These are phyloP conservation scores for Nothura maculosa DNA, from an alignment of 2,797 vertebrate genomes.

Conservation along the genomic window DNA sequence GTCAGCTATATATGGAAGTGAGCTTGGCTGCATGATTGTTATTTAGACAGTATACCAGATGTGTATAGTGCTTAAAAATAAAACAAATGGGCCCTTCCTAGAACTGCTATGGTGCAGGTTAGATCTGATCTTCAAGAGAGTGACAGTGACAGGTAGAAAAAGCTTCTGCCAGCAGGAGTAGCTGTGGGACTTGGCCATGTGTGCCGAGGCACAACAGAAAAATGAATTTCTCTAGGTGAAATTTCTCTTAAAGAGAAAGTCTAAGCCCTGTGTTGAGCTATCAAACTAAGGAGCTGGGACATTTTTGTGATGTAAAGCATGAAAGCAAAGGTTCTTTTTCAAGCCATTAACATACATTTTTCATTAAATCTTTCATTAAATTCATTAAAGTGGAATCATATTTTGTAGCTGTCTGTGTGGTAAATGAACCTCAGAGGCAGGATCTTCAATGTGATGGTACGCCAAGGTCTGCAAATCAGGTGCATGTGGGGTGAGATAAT, in stretches of 20 bases:
- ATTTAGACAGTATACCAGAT: neutral
- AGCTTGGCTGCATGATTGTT: neutral
- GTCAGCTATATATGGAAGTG: conserved; percentile 44
- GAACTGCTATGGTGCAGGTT: neutral
- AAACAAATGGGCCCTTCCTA: neutral
- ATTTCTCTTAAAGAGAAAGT: neutral
- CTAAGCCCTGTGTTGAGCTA: neutral
- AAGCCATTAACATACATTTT: neutral
- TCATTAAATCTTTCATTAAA: neutral
- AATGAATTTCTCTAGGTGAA: neutral
- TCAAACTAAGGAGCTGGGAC: neutral
- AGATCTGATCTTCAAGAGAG: neutral
- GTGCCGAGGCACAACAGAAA: neutral
- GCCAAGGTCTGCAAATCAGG: neutral
- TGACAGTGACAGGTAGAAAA: neutral
- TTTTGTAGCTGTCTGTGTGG: neutral
- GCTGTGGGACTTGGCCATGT: neutral
- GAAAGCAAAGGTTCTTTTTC: neutral
- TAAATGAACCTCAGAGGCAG: neutral
- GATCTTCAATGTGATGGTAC: neutral
- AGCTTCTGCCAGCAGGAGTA: conserved; percentile 32
- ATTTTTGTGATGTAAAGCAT: neutral
- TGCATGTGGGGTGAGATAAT: rapidly evolving
- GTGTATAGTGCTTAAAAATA: neutral
- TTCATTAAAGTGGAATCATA: neutral